Evolutionary conservation across 2,797 vertebrate species (phyloP).

Genomic region (Lagodon rhomboides): DNA sequence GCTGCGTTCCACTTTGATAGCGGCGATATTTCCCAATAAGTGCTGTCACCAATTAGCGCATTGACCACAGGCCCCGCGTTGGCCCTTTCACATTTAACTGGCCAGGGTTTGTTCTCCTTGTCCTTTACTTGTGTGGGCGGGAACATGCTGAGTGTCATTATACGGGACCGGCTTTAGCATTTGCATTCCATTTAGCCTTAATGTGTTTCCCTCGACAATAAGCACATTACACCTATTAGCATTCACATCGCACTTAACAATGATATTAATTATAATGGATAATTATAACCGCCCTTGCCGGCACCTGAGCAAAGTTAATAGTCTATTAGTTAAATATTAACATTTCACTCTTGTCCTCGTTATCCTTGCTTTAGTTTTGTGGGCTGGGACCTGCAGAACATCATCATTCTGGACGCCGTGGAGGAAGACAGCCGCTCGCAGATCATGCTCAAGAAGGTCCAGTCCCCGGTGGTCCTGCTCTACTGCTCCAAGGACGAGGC

Average conservation of each 20-base stretch:
- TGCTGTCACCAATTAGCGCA: constrained; percentile 37
- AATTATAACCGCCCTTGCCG: constrained; percentile 61
- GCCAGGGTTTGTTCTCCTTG: constrained; percentile 34
- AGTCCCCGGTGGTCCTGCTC: constrained; percentile 95
- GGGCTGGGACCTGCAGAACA: constrained; percentile 97
- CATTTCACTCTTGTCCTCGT: constrained; percentile 48
- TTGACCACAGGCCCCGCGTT: background rate
- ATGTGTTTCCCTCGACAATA: constrained; percentile 62
- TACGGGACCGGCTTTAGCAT: constrained; percentile 43
- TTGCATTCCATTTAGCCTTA: constrained; percentile 60
- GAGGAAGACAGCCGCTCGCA: constrained; percentile 93
- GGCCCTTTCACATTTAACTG: constrained; percentile 23
- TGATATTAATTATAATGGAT: constrained; percentile 71
- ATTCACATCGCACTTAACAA: constrained; percentile 58
- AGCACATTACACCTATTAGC: constrained; percentile 55
- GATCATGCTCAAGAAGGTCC: constrained; percentile 97
- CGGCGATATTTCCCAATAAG: constrained; percentile 5
- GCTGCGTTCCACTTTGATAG: constrained; percentile 2
- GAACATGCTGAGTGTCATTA: constrained; percentile 49
- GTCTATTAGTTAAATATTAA: constrained; percentile 67
- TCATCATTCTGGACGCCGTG: constrained; percentile 92
- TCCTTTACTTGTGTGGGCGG: constrained; percentile 43
- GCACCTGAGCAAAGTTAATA: constrained; percentile 67
- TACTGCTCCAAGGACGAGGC: constrained; percentile 98
- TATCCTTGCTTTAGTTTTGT: constrained; percentile 87